Base-by-base conservation (phyloP, 2,113 vertebrate species). In the Bagarius yarrelli region DNA sequence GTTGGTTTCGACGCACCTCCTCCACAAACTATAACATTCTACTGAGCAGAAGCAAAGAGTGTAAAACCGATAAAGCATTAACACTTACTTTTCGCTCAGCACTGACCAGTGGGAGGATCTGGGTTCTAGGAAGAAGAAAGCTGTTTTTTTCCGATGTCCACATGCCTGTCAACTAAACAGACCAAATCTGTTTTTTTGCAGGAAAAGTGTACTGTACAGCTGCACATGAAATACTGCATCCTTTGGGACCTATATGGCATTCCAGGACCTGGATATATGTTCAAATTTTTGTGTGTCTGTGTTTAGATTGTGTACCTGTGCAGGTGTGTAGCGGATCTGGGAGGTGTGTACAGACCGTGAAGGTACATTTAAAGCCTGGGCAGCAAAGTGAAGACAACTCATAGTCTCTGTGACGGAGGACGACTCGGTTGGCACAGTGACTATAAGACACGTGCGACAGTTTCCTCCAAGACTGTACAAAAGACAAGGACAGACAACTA, bases 321-420 rank as follows among this genome's bases (percentile, higher is more conserved):
- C 69, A 52, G 67, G 53, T 67, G 80, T 50, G 56, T 80, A 86
- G 79, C n/a, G 81, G 25, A 84, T 67, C 61, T 81, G 84, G 27
- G 82, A 85, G 75, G 72, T 70, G 71, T 80, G 78, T 63, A 85
- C 74, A n/a, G 59, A 47, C 19, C 85, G 80, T 16, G 50, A 79
- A 30, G 85, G 84, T 8, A 88, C 72, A 19, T 84, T 83, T 83
- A 88, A 86, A 55, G 89, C 88, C 16, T 83, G 83, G 15, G 85
- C 79, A 9, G 89, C 89, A 83, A 90, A 88, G 81, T 90, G 88
- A 14, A 90, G 83, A 71, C 82, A 85, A 66, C 87, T 89, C 19
- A 88, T 85, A 4, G 85, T 81, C 83, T 90, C 89, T 11, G 82
- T 83, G 40, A 87, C 57, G 3, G 83, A 85, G 21, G 80, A 73